Conservation (phyloP, 2,797 vertebrate genomes). For the Eospalax fontanierii region DNA sequence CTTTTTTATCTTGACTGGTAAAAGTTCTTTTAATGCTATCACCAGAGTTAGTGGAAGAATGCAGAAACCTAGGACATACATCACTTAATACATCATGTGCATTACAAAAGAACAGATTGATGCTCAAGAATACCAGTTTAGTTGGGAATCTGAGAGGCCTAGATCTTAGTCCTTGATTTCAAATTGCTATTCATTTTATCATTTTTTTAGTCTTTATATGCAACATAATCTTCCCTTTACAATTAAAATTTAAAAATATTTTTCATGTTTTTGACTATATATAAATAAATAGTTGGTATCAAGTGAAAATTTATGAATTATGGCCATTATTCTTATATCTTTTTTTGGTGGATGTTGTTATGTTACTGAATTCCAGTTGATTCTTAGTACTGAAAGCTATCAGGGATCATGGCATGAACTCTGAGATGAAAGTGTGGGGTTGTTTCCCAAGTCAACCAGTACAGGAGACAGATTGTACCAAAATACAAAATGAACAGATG, state of each 20-base stretch:
- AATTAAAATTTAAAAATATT: background rate
- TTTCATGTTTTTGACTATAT: background rate
- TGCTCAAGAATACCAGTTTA: background rate
- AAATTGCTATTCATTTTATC: background rate
- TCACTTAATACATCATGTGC: too few relatives aligned
- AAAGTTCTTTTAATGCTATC: background rate
- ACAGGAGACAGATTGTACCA: background rate
- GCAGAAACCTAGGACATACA: background rate
- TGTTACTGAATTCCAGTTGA: background rate
- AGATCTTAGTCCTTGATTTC: background rate
- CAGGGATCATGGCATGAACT: background rate
- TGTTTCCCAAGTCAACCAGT: background rate
- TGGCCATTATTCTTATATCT: background rate
- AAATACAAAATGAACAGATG: background rate
- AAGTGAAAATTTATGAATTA: background rate
- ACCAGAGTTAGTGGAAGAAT: background rate
- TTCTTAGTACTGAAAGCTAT: background rate
- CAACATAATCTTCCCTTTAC: background rate
- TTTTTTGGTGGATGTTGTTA: background rate
- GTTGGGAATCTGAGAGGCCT: background rate
- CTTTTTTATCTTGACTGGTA: background rate
- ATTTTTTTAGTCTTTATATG: background rate
- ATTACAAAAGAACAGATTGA: background rate
- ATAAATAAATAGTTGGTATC: background rate
- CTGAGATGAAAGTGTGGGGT: background rate